Evolutionary conservation across 30 jellyfish, hydroid and myxozoan species (phyloP), one percentile per base, ranked within the genome.

Genomic region (Phacellophora camtschatica): DNA sequence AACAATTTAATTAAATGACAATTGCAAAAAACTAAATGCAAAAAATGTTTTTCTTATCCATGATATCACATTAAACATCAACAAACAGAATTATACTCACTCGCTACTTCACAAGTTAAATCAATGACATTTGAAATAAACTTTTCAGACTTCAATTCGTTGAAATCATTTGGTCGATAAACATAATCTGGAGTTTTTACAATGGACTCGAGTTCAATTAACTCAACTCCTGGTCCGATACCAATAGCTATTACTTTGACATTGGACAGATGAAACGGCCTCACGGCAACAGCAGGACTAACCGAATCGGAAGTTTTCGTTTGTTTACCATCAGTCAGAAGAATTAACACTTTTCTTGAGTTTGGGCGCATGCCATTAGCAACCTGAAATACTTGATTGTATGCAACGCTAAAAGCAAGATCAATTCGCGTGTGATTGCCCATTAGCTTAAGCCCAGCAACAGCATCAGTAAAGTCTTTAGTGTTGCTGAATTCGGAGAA

Each of bases 321-420:
- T 66, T 92, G 98, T 41, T 85, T 56, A 57, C 98, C 98, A 46
- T 92, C 98, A 12, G 98, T 92, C 82, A 92, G 32, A 64, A 92
- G 67, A 12, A 92, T 57, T 22, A 92, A 56, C 32, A 92, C 88
- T 53, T 84, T 92, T 11, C 87, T 46, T 7, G 81, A 88, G 65
- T 71, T 54, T 29, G 67, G 70, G 7, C 88, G 54, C 70, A 53
- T 42, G 4, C 92, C 92, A 15, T 61, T 68, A n/a, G 15, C 30
- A 36, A 30, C 79, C 12, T 33, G 59, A 46, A 87, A 87, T 84
- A 87, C 56, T 12, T 87, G 77, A 7, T 24, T 39, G 71, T 87
- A 55, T 0, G 96, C 96, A 46, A 87, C 80, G 24, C 68, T 29
- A 13, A 87, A 76, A 0, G 96, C 96, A 31, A 39, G 32, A 71